These are phyloP conservation scores for Erethizon dorsatum DNA, from an alignment of 2,797 vertebrate species.

Conservation along the genomic window DNA sequence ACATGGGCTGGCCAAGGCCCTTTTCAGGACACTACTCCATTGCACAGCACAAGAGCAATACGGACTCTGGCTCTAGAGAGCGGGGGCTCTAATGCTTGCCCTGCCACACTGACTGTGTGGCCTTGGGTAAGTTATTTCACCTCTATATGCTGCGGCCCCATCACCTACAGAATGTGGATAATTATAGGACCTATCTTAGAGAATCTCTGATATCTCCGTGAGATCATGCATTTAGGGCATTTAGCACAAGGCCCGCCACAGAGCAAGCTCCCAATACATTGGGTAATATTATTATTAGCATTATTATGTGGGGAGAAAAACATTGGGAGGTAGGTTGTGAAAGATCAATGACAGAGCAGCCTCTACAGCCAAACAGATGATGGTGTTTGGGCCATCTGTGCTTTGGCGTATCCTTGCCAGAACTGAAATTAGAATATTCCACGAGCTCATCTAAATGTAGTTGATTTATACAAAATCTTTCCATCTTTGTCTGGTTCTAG, in stretches of 20 bases:
- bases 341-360: neutral
- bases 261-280: neutral
- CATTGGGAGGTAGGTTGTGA: neutral
- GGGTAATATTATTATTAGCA: neutral
- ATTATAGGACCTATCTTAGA: neutral
- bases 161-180: neutral
- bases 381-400: neutral
- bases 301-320: slow-evolving; percentile 22
- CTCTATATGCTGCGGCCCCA: neutral
- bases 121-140: neutral
- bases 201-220: neutral
- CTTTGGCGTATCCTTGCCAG: neutral
- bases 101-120: neutral
- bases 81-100: neutral
- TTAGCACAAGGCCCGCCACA: neutral
- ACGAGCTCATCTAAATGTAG: neutral
- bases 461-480: neutral
- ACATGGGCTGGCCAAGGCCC: neutral
- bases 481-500: neutral
- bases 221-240: neutral
- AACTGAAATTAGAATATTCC: neutral
- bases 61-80: neutral
- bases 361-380: neutral
- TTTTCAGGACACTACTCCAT: neutral
- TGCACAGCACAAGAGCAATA: neutral